Evolutionary conservation across 2,888 invertebrate genomes (phyloP), one percentile per base, ranked within the genome.

Genomic region (Meiosimyza decipiens): DNA sequence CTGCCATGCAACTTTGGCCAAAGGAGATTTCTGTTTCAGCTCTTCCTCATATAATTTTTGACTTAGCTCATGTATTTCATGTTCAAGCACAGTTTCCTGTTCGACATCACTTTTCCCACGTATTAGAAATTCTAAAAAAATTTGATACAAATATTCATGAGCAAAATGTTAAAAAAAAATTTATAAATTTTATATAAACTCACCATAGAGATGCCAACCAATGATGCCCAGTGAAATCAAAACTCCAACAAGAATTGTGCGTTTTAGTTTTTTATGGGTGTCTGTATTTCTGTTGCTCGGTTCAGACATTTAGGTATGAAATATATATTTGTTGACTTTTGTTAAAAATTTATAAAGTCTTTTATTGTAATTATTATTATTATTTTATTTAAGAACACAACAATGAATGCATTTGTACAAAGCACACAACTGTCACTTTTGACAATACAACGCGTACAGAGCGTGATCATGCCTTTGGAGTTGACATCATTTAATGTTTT

Each of bases 161-260:
- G 28, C 28, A 28, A 28, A 28, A 28, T 28, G 3, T 28, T 3
- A 22, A 51, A n/a, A 16, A 18, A 15, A 16, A 11, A 47, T 22
- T 12, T 28, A 28, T 28, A 28, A 28, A n/a, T 49, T 40, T 7
- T 9, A 40, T 40, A 47, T 33, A 13, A 2, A 54, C 74, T 74
- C 70, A 84, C 84, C 84, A 73, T 84, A 84, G 71, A 84, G 79
- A 77, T 84, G 82, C 82, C 82, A 84, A 60, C 82, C 80, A 16
- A 84, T 77, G 59, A 84, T 80, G 71, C 76, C 80, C 55, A 81
- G 75, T 49, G 79, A 79, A 9, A 78, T 71, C 64, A 84, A 70
- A n/a, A 82, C 68, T 1, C 76, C 82, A 49, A 81, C 28, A 16
- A 82, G 76, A 11, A 84, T 76, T 57, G 81, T 82, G 74, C 82